Conservation (phyloP, 2,797 vertebrate species). For the Channa striata region DNA sequence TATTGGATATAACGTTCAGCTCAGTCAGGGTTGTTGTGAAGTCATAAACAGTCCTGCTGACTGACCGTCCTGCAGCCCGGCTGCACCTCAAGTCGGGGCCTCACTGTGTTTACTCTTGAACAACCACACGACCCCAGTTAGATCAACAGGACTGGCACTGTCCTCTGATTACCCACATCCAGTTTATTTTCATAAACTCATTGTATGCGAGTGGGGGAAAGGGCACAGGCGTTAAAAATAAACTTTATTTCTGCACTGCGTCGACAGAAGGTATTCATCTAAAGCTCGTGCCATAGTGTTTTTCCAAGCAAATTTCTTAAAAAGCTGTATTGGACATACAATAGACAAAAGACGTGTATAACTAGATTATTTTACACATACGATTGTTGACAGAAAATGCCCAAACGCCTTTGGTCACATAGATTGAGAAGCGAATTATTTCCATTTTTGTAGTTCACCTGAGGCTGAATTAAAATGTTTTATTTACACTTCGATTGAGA, state of each 20-base stretch:
- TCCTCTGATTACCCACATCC: conserved; percentile 44
- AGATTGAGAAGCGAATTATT: too few species aligned
- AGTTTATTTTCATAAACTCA: conserved; percentile 55
- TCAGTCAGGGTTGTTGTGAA: neutral
- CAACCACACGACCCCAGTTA: conserved; percentile 36
- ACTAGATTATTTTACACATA: neutral
- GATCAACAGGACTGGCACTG: conserved; percentile 44
- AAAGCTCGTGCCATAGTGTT: conserved; percentile 10
- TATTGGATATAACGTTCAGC: neutral
- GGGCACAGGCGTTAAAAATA: conserved; percentile 45
- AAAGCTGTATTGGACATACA: neutral
- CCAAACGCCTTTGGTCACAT: too few species aligned
- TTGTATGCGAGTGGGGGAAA: conserved; percentile 24
- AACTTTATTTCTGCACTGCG: conserved; percentile 13
- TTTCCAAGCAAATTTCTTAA: neutral
- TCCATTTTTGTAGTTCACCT: too few species aligned
- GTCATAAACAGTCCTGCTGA: neutral
- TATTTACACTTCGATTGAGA: neutral
- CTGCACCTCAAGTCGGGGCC: conserved; percentile 18
- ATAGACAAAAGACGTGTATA: neutral
- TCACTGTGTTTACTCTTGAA: conserved; percentile 42
- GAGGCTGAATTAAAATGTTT: neutral
- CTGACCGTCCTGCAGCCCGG: neutral
- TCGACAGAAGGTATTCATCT: neutral
- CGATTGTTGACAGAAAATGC: neutral